Percentiles rank a stretch among this genome's conserved stretches.
Conservation (phyloP, 2,113 vertebrate species). For the Stercorarius parasiticus region DNA sequence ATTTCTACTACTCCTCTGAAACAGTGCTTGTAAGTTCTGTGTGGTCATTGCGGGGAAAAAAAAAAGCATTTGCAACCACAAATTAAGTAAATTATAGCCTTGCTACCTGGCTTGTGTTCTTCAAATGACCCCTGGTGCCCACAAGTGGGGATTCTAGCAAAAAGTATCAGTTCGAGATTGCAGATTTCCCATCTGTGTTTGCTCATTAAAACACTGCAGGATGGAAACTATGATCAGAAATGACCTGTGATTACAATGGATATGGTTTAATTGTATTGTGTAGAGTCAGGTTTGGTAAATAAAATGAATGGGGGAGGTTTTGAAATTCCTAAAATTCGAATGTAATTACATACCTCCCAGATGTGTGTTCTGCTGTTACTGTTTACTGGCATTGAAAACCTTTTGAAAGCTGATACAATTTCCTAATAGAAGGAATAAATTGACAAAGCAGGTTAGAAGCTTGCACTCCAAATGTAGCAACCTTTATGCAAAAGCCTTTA, state of each 20-base stretch:
- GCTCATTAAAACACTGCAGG: background rate
- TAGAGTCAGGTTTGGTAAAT: background rate
- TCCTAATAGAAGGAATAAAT: background rate
- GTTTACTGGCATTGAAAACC: background rate
- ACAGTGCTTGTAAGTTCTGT: background rate
- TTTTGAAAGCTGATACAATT: background rate
- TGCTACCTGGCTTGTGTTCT: background rate
- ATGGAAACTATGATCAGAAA: background rate
- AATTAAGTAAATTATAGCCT: background rate
- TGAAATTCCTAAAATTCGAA: background rate
- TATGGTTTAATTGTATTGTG: background rate
- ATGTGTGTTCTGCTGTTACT: background rate
- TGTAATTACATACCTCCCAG: background rate
- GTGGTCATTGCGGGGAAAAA: background rate
- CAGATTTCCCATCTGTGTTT: background rate
- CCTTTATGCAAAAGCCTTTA: conserved; percentile 23
- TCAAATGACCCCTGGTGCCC: background rate
- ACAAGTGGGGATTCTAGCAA: background rate
- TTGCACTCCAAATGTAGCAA: background rate
- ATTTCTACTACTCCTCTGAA: background rate
- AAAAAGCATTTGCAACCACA: background rate
- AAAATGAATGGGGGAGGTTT: background rate
- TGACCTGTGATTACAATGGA: background rate
- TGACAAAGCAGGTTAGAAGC: background rate
- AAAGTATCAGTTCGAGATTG: background rate